Conservation (phyloP, 1,140 invertebrate species). For the Drosophila willistoni region DNA sequence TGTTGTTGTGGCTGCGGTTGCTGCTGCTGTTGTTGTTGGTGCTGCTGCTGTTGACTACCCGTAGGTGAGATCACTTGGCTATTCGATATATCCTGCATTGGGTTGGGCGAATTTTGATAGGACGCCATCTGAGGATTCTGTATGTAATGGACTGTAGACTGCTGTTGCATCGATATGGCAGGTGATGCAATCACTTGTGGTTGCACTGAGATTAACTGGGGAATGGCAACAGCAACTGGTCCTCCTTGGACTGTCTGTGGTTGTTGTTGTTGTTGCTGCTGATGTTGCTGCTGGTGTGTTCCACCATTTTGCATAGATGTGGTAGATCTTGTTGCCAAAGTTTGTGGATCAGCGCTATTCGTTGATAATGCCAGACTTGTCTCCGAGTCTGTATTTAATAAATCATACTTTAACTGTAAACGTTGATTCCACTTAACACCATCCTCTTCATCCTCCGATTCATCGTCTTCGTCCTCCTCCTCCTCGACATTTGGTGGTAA, state of each 20-base stretch:
- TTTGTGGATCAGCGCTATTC: conserved; percentile 65
- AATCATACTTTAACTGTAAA: conserved; percentile 59
- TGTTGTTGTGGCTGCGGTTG: conserved; percentile 67
- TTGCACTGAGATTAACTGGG: conserved; percentile 59
- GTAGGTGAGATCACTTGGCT: conserved; percentile 68
- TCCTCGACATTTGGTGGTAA: conserved; percentile 83
- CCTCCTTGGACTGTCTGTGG: conserved; percentile 32
- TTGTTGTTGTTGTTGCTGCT: conserved; percentile 34
- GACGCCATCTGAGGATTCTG: conserved; percentile 71
- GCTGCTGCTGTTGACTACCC: conserved; percentile 60
- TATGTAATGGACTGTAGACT: conserved; percentile 71
- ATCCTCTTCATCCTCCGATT: conserved; percentile 77
- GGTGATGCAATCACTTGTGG: conserved; percentile 63
- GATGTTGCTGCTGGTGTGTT: conserved; percentile 36
- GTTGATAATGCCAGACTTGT: conserved; percentile 63
- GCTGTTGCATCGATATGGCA: conserved; percentile 63
- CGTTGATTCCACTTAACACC: conserved; percentile 71
- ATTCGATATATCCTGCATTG: conserved; percentile 60
- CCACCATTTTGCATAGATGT: conserved; percentile 63
- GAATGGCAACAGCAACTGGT: conserved; percentile 21
- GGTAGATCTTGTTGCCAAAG: conserved; percentile 46
- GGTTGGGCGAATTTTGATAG: conserved; percentile 54
- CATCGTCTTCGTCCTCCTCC: conserved; percentile 79
- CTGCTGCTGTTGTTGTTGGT: conserved; percentile 62
- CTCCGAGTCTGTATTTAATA: conserved; percentile 69